A percentile compares a stretch with the other conserved stretches of the same genome.
These are phyloP conservation scores for Emys orbicularis DNA, from an alignment of 2,797 vertebrate species.

Conservation along the genomic window DNA sequence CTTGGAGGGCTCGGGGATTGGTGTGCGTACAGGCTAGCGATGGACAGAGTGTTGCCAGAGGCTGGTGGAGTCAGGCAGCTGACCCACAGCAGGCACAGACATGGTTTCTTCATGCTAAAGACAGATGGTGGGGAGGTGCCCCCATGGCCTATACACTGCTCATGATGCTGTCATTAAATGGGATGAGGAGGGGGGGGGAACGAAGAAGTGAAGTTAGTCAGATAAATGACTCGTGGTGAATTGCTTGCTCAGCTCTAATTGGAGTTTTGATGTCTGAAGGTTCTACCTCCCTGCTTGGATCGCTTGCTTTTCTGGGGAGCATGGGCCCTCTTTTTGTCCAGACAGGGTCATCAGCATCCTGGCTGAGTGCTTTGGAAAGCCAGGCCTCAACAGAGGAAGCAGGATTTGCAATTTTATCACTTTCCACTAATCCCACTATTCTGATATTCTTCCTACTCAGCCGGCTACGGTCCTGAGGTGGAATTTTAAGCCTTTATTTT, in stretches of 20 bases:
- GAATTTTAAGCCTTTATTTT: slow-evolving; percentile 72
- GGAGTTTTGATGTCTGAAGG: neutral
- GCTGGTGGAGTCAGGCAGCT: neutral
- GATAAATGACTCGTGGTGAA: neutral
- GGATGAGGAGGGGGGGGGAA: neutral
- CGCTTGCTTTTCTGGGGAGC: neutral
- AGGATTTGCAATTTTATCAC: slow-evolving; percentile 22
- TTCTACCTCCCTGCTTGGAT: neutral
- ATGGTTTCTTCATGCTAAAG: neutral
- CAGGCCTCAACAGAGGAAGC: neutral
- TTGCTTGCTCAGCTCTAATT: neutral
- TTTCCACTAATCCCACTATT: slow-evolving; percentile 43
- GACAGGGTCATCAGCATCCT: neutral
- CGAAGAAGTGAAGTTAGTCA: neutral
- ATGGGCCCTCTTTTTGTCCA: neutral
- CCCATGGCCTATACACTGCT: neutral
- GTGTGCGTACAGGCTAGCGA: neutral
- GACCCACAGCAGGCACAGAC: neutral
- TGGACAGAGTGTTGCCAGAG: neutral
- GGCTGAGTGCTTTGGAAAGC: neutral
- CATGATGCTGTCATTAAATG: neutral
- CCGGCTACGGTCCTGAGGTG: slow-evolving; percentile 1
- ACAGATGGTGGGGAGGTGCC: neutral
- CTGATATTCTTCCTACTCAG: slow-evolving; percentile 49
- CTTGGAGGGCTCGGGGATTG: neutral